Percentiles rank a stretch among this genome's conserved stretches.
phyloP scores from a whole-genome alignment of 2,113 vertebrate species.

The Cyprinus carpio region DNA sequence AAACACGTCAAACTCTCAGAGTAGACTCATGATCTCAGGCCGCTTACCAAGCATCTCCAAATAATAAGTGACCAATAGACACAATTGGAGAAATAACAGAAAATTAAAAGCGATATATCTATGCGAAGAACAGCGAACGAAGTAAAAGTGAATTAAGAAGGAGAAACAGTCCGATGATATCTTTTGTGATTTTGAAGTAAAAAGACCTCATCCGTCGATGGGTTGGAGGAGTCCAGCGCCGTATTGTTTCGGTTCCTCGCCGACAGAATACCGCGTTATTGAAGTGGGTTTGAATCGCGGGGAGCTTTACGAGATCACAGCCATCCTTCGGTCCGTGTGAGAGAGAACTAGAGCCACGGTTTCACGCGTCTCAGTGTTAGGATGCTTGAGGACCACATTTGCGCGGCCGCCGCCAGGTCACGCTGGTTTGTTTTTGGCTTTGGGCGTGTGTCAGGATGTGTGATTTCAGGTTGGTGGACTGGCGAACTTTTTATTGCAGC shows the following conservation, averaged over 20 bases:
- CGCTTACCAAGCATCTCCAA: slow-evolving; percentile 81
- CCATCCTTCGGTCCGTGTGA: slow-evolving; percentile 67
- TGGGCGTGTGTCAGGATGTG: slow-evolving; percentile 99
- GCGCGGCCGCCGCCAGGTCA: slow-evolving; percentile 74
- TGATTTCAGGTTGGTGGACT: slow-evolving; percentile 99
- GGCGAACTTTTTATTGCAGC: slow-evolving; percentile 99
- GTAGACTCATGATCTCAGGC: slow-evolving; percentile 78
- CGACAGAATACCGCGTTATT: no score
- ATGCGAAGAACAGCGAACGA: slow-evolving; percentile 81
- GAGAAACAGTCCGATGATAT: background rate
- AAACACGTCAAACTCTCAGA: no score
- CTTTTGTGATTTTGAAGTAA: slow-evolving; percentile 82
- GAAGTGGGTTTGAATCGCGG: background rate
- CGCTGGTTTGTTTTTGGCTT: slow-evolving; percentile 99
- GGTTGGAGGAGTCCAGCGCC: no score
- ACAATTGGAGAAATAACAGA: slow-evolving; percentile 90
- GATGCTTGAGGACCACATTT: slow-evolving; percentile 51
- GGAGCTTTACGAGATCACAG: no score
- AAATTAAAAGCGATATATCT: slow-evolving; percentile 86
- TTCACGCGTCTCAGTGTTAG: no score
- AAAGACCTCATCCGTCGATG: slow-evolving; percentile 85
- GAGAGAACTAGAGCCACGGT: slow-evolving; percentile 42
- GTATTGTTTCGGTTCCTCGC: no score
- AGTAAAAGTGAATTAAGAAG: slow-evolving; percentile 83
- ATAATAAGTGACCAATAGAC: slow-evolving; percentile 99